Evolutionary conservation across 2,113 vertebrate genomes (phyloP).

Genomic region (Leptosomus discolor): DNA sequence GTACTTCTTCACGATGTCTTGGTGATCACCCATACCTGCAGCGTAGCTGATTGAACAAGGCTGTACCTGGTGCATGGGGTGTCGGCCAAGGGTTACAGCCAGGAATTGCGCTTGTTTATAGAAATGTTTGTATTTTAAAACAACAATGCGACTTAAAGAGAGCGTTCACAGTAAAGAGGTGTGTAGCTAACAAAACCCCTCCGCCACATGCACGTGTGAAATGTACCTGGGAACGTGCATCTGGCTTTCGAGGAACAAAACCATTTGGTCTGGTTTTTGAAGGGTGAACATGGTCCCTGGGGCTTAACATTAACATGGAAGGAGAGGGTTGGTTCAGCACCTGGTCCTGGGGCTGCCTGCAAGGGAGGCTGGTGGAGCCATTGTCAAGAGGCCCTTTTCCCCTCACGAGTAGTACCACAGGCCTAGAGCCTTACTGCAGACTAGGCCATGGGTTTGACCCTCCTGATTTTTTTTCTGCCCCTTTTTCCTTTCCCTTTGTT

Average conservation of each 20-base stretch:
- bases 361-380: background rate
- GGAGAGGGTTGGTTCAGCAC: background rate
- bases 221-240: fast-evolving
- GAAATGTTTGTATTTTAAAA: background rate
- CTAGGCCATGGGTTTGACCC: background rate
- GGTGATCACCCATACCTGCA: background rate
- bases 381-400: background rate
- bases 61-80: background rate
- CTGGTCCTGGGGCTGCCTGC: background rate
- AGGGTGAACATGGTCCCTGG: fast-evolving
- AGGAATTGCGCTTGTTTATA: background rate
- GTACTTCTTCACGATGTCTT: background rate
- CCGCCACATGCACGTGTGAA: background rate
- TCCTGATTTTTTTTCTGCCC: background rate
- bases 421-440: background rate
- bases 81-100: background rate
- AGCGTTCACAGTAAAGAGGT: background rate
- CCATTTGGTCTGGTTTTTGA: background rate
- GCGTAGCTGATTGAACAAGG: background rate
- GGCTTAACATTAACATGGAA: background rate
- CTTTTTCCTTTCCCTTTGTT: background rate
- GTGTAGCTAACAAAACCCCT: background rate
- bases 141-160: background rate
- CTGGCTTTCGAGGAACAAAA: background rate
- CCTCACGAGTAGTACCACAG: background rate